Evolutionary conservation across 2,888 invertebrate genomes (phyloP).

Genomic region (Plagodis pulveraria): DNA sequence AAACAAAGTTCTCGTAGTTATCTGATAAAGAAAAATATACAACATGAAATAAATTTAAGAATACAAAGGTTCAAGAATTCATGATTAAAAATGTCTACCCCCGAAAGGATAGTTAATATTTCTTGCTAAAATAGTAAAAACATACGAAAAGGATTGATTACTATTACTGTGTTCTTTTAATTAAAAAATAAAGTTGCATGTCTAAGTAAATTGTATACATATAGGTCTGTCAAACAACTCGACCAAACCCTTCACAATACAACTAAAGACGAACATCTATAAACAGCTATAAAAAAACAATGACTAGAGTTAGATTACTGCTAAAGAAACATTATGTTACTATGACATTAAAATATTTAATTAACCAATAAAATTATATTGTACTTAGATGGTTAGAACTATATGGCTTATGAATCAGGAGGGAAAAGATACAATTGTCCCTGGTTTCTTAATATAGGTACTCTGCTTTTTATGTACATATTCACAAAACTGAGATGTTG

Average conservation of each 20-base stretch:
- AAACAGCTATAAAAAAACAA: slow-evolving; percentile 63
- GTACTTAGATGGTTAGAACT: neutral
- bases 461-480: neutral
- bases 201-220: neutral
- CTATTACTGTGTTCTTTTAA: too few relatives aligned
- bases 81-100: too few relatives aligned
- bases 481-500: too few relatives aligned
- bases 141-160: too few relatives aligned
- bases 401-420: slow-evolving; percentile 1
- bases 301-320: slow-evolving; percentile 68
- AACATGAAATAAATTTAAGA: too few relatives aligned
- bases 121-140: too few relatives aligned
- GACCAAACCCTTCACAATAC: slow-evolving; percentile 38
- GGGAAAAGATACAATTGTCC: neutral
- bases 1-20: too few relatives aligned
- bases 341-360: slow-evolving; percentile 20
- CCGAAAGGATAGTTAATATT: too few relatives aligned
- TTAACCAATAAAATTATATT: neutral
- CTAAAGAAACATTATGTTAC: slow-evolving; percentile 32
- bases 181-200: too few relatives aligned
- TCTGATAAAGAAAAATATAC: too few relatives aligned
- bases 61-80: too few relatives aligned
- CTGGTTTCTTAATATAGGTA: neutral
- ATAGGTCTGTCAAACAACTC: slow-evolving; percentile 33
- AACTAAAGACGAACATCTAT: slow-evolving; percentile 55